Percentiles rank a stretch among this genome's conserved stretches.
Evolutionary conservation across 2,797 vertebrate genomes (phyloP).

Genomic region (Enteromius fasciolatus): DNA sequence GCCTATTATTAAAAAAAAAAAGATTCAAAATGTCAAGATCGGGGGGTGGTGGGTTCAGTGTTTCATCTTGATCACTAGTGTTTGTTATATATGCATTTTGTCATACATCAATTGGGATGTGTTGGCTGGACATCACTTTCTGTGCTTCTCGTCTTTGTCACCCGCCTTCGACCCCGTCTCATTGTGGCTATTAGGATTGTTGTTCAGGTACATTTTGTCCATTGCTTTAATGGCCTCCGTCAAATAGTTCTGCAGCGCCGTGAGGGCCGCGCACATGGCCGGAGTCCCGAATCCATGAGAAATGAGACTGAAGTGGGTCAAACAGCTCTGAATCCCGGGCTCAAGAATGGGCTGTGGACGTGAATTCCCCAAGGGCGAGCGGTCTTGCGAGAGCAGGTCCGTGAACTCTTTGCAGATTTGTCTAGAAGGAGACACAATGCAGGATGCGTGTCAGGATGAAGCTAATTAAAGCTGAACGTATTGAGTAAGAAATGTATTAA

Average conservation of each 20-base stretch:
- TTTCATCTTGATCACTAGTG: constrained; percentile 78
- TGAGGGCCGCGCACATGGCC: constrained; percentile 95
- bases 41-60: constrained; percentile 78
- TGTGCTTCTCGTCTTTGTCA: constrained; percentile 99
- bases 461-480: constrained; percentile 49
- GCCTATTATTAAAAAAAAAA: constrained; percentile 71
- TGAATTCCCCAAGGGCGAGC: constrained; percentile 97
- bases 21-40: constrained; percentile 75
- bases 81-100: constrained; percentile 77
- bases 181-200: constrained; percentile 97
- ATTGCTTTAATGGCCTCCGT: constrained; percentile 99
- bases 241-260: constrained; percentile 99
- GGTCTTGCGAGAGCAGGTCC: constrained; percentile 99
- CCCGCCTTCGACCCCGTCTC: constrained; percentile 95
- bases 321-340: constrained; percentile 98
- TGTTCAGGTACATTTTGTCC: constrained; percentile 99
- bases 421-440: constrained; percentile 77
- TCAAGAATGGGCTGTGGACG: constrained; percentile 97
- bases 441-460: constrained; percentile 51
- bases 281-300: constrained; percentile 98
- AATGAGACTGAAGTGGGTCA: constrained; percentile 99
- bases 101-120: constrained; percentile 65
- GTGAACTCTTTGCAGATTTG: constrained; percentile 99
- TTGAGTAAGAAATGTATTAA: constrained; percentile 40
- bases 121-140: constrained; percentile 84